phyloP scores from a whole-genome alignment of 2,888 invertebrate genomes.

The Epinotia brunnichana region DNA sequence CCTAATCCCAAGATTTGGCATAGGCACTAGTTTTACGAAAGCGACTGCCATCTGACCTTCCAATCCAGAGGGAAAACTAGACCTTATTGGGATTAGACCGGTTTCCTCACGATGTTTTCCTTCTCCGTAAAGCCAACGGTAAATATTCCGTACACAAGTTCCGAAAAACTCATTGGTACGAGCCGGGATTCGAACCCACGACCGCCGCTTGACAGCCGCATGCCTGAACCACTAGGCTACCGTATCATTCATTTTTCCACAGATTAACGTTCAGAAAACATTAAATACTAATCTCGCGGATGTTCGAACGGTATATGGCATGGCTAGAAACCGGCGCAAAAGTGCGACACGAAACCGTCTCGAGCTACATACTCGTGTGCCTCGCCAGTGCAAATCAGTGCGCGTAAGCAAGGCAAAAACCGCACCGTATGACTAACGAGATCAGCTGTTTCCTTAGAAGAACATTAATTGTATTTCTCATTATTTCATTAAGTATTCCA shows the following conservation, averaged over 20 bases:
- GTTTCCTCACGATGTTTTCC: too few species aligned
- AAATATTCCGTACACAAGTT: too few species aligned
- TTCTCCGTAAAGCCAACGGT: too few species aligned
- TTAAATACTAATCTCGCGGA: slow-evolving; percentile 72
- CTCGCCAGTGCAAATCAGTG: slow-evolving; percentile 55
- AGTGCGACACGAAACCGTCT: slow-evolving; percentile 66
- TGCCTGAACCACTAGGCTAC: too few species aligned
- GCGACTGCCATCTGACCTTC: too few species aligned
- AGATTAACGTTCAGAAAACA: slow-evolving; percentile 55
- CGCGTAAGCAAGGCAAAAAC: slow-evolving; percentile 57
- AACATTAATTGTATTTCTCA: slow-evolving; percentile 66
- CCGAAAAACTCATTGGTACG: too few species aligned
- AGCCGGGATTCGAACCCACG: too few species aligned
- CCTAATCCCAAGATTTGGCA: too few species aligned
- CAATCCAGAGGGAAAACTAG: too few species aligned
- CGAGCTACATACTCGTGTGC: slow-evolving; percentile 47
- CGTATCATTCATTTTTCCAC: slow-evolving; percentile 55
- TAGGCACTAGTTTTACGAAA: too few species aligned
- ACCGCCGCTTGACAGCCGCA: too few species aligned
- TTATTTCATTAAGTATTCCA: slow-evolving; percentile 53
- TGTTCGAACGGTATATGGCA: slow-evolving; percentile 59
- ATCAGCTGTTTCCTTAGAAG: slow-evolving; percentile 72
- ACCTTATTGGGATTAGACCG: too few species aligned
- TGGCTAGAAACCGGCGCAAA: slow-evolving; percentile 64
- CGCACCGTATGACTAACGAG: slow-evolving; percentile 63